A percentile compares a stretch with the other conserved stretches of the same genome.
Evolutionary conservation across 2,113 vertebrate genomes (phyloP).

Genomic region (Cryptotis parvus): DNA sequence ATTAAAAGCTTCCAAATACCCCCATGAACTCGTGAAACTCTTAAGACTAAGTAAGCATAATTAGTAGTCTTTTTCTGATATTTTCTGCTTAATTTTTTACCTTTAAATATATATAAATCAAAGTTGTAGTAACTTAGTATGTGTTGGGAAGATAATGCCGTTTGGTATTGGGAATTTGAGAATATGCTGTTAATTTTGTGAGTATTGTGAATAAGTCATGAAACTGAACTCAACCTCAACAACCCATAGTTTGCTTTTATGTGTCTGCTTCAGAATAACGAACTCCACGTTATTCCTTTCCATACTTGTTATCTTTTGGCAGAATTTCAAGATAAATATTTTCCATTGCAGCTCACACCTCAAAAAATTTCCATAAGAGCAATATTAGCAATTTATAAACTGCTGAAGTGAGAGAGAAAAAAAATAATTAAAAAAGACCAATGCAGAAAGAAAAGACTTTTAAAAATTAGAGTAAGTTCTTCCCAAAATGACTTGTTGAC

Average conservation of each 20-base stretch:
- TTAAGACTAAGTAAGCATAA: conserved; percentile 51
- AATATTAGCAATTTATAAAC: conserved; percentile 16
- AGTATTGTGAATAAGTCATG: not conserved
- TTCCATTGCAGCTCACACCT: conserved; percentile 52
- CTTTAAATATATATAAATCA: conserved; percentile 47
- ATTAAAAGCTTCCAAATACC: conserved; percentile 57
- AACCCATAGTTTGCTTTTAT: not conserved
- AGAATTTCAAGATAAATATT: conserved; percentile 74
- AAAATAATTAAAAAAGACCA: not conserved
- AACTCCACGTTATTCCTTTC: not conserved
- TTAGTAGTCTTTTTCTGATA: conserved; percentile 55
- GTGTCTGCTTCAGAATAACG: conserved; percentile 40
- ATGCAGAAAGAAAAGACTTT: not conserved
- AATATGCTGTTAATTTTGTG: not conserved
- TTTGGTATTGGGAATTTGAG: not conserved
- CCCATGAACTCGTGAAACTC: conserved; percentile 3
- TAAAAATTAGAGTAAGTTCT: conserved; percentile 39
- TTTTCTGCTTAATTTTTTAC: conserved; percentile 54
- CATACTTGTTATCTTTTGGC: conserved; percentile 59
- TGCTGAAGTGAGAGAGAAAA: not conserved
- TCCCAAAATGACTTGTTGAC: conserved; percentile 30
- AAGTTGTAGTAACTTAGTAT: conserved; percentile 51
- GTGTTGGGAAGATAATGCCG: not conserved
- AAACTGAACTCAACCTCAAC: not conserved
- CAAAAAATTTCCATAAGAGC: conserved; percentile 17